Evolutionary conservation across 1,140 invertebrate species (phyloP), one percentile per base, ranked within the genome.

Genomic region (Papilio dardanus): DNA sequence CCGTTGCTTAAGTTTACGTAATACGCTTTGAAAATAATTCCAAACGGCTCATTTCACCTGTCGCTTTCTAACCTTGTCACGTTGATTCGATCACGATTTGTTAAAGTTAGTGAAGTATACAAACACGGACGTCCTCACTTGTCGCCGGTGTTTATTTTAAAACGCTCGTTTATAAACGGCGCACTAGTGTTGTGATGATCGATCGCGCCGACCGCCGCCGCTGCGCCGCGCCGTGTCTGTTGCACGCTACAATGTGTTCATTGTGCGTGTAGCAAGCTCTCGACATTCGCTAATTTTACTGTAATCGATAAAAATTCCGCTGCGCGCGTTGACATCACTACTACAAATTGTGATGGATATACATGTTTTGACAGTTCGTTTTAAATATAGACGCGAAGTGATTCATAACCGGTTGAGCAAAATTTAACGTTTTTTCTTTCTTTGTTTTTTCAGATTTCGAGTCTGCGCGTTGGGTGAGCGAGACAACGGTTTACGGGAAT

Each of bases 261-360:
- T 84, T 87, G 85, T 85, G 84, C 79, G 79, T 80, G 79, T 81
- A 79, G 79, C 77, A 62, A 68, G 50, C 62, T 37, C 71, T 69
- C 77, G 68, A 74, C 79, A 58, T 77, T 67, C 69, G 79, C 37
- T 76, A 75, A 83, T 80, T 82, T 83, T 82, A 81, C 78, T 65
- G 76, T 79, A 80, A 86, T 88, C 88, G 86, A 89, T 90, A 89
- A 88, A 86, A 86, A 75, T 81, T 85, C 73, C 75, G 68, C 79
- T 33, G 75, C 75, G 74, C 76, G 76, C 76, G 76, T 83, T 88
- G 86, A 86, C 88, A 88, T 80, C 83, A 84, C 81, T 83, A 81
- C 75, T 77, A 82, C 82, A 82, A 86, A 85, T 87, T 85, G 76
- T 88, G 84, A 89, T 86, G 69, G 84, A 89, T 89, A 89, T 89